phyloP scores from a whole-genome alignment of 2,797 vertebrate species.

The Tiaroga cobitis region DNA sequence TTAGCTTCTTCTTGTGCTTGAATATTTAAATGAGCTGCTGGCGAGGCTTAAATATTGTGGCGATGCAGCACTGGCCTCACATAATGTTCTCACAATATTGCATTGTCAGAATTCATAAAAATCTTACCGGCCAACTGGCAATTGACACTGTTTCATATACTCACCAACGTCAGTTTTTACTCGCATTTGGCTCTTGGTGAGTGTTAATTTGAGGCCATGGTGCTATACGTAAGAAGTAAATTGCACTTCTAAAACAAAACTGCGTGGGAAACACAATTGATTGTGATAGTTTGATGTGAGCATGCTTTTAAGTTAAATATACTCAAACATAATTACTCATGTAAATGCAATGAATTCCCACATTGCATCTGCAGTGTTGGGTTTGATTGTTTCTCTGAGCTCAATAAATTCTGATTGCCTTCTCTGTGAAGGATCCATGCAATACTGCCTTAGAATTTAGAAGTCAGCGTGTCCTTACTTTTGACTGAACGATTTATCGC shows the following conservation, averaged over 20 bases:
- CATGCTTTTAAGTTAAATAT: background rate
- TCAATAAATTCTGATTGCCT: background rate
- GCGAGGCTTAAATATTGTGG: no score
- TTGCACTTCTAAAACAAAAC: background rate
- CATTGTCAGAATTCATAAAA: no score
- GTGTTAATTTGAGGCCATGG: no score
- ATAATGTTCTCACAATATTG: no score
- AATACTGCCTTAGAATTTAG: constrained; percentile 18
- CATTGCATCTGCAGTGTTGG: background rate
- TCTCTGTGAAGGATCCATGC: background rate
- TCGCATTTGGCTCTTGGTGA: no score
- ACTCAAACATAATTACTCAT: background rate
- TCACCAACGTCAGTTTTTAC: no score
- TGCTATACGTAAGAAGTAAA: no score
- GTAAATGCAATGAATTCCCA: background rate
- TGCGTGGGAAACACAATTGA: background rate
- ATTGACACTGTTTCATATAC: no score
- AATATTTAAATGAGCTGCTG: no score
- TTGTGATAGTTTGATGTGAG: background rate
- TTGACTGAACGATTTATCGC: constrained; percentile 72
- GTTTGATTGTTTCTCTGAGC: background rate
- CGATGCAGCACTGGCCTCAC: no score
- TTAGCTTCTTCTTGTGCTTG: no score
- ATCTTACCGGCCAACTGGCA: no score
- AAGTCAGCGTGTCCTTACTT: constrained; percentile 63